Evolutionary conservation across 2,888 invertebrate species (phyloP).

Genomic region (Rhorus exstirpatorius): DNA sequence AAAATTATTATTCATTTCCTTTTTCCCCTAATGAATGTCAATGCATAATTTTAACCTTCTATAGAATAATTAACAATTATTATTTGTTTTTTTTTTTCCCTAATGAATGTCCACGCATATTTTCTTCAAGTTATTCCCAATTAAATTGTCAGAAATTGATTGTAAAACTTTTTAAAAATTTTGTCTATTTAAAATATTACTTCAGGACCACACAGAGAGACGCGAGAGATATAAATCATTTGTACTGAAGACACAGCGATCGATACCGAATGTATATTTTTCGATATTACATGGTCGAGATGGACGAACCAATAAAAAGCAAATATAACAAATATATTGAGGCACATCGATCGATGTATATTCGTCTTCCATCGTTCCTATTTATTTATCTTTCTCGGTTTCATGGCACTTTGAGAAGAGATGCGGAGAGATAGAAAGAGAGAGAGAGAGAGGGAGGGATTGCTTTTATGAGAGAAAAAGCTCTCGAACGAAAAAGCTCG

Average conservation of each 20-base stretch:
- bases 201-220: background rate
- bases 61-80: conserved; percentile 4
- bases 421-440: no score
- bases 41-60: conserved; percentile 2
- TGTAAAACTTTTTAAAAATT: background rate
- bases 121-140: background rate
- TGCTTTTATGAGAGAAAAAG: conserved; percentile 17
- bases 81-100: background rate
- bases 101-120: no score
- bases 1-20: no score
- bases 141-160: background rate
- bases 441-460: background rate
- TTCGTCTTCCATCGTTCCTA: conserved; percentile 21
- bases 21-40: no score
- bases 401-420: background rate
- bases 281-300: background rate
- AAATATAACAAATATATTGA: conserved; percentile 1
- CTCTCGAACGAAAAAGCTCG: conserved; percentile 26
- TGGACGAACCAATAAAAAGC: conserved; percentile 3
- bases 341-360: conserved; percentile 12
- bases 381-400: conserved; percentile 46
- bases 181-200: background rate
- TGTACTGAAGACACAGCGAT: conserved; percentile 3
- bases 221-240: background rate
- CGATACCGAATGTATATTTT: background rate